Conservation (phyloP, 92 coral and sea anemone species). For the Parazoanthus atlanticus region DNA sequence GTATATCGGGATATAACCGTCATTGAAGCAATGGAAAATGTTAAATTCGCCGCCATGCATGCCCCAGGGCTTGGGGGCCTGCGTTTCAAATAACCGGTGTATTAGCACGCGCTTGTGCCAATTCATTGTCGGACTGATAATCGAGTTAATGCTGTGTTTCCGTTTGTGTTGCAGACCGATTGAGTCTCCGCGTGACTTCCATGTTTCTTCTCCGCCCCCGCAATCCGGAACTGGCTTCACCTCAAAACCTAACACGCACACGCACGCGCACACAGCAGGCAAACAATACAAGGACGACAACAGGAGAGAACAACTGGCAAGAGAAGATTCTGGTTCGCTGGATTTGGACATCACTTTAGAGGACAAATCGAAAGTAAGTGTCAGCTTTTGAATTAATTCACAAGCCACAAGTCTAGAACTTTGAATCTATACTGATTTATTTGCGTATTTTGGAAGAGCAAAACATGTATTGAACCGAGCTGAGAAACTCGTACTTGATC, state of each 20-base stretch:
- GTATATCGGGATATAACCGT: too few species aligned
- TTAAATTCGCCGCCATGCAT: too few species aligned
- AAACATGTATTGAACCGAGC: neutral
- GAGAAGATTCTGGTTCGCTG: slow-evolving; percentile 53
- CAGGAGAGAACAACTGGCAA: slow-evolving; percentile 11
- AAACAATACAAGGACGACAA: neutral
- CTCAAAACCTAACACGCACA: neutral
- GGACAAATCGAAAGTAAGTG: slow-evolving; percentile 70
- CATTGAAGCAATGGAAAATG: too few species aligned
- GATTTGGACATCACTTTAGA: slow-evolving; percentile 90
- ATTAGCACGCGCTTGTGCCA: too few species aligned
- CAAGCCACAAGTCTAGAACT: neutral
- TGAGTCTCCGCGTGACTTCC: slow-evolving; percentile 14
- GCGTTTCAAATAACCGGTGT: too few species aligned
- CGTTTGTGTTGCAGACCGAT: slow-evolving; percentile 7
- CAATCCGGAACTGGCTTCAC: slow-evolving; percentile 19
- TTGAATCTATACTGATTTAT: neutral
- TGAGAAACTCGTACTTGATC: neutral
- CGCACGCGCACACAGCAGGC: neutral
- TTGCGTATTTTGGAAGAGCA: neutral
- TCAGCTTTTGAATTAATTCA: neutral
- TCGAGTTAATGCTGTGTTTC: neutral
- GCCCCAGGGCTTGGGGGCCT: too few species aligned
- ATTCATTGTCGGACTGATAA: neutral
- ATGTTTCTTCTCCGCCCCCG: slow-evolving; percentile 1